Conservation (phyloP, 1,140 invertebrate genomes). For the Heliothis virescens region DNA sequence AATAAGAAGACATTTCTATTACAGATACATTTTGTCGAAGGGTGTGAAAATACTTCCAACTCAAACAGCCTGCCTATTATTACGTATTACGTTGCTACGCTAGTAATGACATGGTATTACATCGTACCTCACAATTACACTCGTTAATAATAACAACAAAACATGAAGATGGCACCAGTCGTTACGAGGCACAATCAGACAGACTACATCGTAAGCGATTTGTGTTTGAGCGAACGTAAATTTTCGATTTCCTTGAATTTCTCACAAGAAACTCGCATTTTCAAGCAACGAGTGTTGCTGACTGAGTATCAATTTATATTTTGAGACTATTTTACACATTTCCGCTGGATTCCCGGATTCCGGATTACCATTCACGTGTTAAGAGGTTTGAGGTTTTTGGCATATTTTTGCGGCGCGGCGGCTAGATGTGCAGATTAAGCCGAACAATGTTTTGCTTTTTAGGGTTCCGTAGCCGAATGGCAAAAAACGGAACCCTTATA, state of each 20-base stretch:
- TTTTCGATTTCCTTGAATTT: conserved; percentile 35
- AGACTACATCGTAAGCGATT: conserved; percentile 30
- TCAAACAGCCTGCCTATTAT: too few relatives aligned
- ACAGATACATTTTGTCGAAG: too few relatives aligned
- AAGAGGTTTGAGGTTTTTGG: not conserved
- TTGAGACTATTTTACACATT: conserved; percentile 17
- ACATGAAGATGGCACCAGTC: not conserved
- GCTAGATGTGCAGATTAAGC: conserved; percentile 3
- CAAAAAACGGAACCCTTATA: too few relatives aligned
- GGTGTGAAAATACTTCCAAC: too few relatives aligned
- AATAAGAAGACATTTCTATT: too few relatives aligned
- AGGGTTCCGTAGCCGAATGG: too few relatives aligned
- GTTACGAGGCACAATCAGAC: not conserved
- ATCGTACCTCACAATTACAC: not conserved
- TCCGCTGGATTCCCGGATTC: not conserved
- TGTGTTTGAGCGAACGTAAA: conserved; percentile 38
- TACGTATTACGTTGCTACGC: too few relatives aligned
- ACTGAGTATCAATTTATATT: conserved; percentile 37
- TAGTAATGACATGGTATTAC: not conserved
- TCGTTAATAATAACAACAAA: not conserved
- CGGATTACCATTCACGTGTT: conserved; percentile 18
- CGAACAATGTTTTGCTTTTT: not conserved
- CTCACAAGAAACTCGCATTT: conserved; percentile 33
- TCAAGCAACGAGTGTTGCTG: conserved; percentile 27
- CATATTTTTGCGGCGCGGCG: not conserved